Base-by-base conservation (phyloP, 2,113 vertebrate genomes). In the Corapipo altera region DNA sequence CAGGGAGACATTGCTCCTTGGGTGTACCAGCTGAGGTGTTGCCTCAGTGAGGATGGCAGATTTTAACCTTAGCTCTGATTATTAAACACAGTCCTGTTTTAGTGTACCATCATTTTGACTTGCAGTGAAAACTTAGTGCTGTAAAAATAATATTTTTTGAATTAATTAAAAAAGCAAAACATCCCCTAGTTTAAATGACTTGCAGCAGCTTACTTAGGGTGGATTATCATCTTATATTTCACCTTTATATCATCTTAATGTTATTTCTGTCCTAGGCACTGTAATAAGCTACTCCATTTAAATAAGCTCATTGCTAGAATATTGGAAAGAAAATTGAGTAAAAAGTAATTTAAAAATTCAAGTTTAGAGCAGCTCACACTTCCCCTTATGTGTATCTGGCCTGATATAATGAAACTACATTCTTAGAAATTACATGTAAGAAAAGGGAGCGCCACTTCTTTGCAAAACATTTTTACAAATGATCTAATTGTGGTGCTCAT, bases 111-210 rank as follows among this genome's bases (percentile, higher is more conserved):
- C n/a, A 67, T 54, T 96, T 85, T 80, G 39, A 62, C 82, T 71
- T 79, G 67, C 59, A 83, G 27, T 76, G 59, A 90, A 93, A 94
- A 74, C 71, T 66, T 59, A 77, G 30, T 59, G 75, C 82, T 90
- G 19, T 67, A 83, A 83, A 93, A 93, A 28, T 52, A 82, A 39
- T 83, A 73, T 85, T 87, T 94, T 93, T 82, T 21, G 0, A 91
- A 94, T 73, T 82, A 91, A 91, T 94, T 96, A 75, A 67, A 89
- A 79, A 95, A 92, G 76, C 92, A 77, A 95, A 95, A 71, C 72
- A 91, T 62, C 65, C 61, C 35, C 51, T 83, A 55, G n/a, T 86
- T 96, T 83, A 94, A 95, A 93, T 95, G 72, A 59, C 64, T 91
- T 7, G 2, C 85, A 67, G 59, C 88, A 90, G 51, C 71, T 91